Percentiles rank a stretch among this genome's conserved stretches.
Conservation (phyloP, 1,140 invertebrate genomes). For the Nasonia longicornis region DNA sequence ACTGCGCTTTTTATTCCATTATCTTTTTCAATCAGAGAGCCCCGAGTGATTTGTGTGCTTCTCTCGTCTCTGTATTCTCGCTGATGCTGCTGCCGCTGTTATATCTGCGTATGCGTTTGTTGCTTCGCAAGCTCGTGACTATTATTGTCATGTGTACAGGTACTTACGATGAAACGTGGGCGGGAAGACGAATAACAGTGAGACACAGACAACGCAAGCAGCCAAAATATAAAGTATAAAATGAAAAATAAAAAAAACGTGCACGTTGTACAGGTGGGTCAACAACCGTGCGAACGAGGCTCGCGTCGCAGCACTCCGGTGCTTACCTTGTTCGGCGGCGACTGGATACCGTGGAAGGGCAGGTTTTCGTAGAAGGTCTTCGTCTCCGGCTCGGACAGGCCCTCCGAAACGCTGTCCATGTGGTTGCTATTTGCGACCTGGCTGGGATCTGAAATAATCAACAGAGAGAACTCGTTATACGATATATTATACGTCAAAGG, state of each 20-base stretch:
- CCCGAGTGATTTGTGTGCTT: not conserved
- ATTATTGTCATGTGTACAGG: not conserved
- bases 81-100: not conserved
- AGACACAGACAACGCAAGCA: conserved; percentile 20
- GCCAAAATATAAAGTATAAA: not conserved
- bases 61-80: not conserved
- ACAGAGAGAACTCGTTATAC: not conserved
- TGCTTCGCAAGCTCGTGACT: not conserved
- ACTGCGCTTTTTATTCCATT: not conserved
- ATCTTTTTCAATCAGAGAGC: not conserved
- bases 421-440: conserved; percentile 65
- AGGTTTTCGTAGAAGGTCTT: conserved; percentile 92
- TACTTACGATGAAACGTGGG: not conserved
- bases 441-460: conserved; percentile 65
- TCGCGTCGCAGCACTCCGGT: too few relatives aligned
- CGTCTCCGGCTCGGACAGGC: conserved; percentile 66
- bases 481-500: not conserved
- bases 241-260: not conserved
- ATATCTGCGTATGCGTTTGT: not conserved
- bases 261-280: not conserved
- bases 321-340: conserved; percentile 89
- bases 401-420: conserved; percentile 66
- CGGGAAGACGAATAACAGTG: not conserved
- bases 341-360: conserved; percentile 91
- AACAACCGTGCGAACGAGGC: not conserved